Conservation (phyloP, 1,140 invertebrate genomes). For the Aricia agestis region DNA sequence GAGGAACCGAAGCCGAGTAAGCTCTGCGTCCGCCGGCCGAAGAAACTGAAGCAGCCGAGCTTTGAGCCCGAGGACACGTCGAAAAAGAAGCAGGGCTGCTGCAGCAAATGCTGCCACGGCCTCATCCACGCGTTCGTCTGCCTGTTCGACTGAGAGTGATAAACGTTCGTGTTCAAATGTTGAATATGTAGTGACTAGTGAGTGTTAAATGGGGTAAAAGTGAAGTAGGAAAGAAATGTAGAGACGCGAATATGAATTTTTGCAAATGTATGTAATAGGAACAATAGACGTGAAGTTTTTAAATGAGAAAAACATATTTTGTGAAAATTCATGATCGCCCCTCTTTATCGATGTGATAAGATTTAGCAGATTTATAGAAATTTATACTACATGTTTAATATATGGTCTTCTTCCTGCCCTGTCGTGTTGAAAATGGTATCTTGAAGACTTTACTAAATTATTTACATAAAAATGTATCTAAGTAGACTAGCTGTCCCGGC, state of each 20-base stretch:
- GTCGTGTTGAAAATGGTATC: background rate
- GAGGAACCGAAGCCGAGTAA: conserved; percentile 56
- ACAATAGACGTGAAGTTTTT: background rate
- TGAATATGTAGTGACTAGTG: background rate
- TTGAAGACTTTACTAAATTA: background rate
- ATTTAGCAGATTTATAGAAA: conserved; percentile 1
- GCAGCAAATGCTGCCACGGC: conserved; percentile 63
- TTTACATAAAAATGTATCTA: background rate
- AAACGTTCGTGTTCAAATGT: background rate
- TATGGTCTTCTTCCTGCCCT: background rate
- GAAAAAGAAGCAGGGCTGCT: conserved; percentile 56
- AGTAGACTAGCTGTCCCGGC: no score
- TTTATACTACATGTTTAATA: background rate
- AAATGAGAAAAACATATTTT: background rate
- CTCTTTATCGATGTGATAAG: background rate
- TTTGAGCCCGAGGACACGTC: conserved; percentile 56
- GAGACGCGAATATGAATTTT: background rate
- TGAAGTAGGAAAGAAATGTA: background rate
- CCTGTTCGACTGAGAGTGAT: conserved; percentile 65
- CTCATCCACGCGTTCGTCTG: conserved; percentile 68
- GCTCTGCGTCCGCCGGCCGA: conserved; percentile 55
- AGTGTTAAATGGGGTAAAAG: background rate
- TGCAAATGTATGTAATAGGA: background rate
- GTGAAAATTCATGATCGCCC: background rate
- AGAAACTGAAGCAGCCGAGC: conserved; percentile 60